Evolutionary conservation across 1,140 invertebrate species (phyloP).

Genomic region (Caerostris darwini): DNA sequence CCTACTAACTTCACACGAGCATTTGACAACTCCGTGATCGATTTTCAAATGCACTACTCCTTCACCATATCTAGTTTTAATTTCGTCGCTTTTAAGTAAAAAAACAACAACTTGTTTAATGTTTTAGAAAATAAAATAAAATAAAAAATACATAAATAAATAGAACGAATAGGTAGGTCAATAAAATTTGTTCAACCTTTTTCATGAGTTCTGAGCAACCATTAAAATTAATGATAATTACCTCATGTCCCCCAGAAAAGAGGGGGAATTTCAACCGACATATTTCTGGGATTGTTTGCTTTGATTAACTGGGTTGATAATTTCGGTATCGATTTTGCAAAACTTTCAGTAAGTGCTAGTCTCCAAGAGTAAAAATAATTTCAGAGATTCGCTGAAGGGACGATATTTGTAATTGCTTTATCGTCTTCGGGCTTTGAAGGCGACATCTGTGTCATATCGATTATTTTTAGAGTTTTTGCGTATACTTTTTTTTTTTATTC

Average conservation of each 20-base stretch:
- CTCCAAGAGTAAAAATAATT: not conserved
- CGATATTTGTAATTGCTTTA: slow-evolving; percentile 12
- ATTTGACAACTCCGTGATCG: slow-evolving; percentile 4
- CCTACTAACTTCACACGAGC: too few species aligned
- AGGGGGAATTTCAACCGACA: not conserved
- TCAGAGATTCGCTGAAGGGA: not conserved
- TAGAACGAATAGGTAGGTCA: not conserved
- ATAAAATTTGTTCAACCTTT: slow-evolving; percentile 17
- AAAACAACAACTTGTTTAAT: not conserved
- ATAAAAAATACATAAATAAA: not conserved
- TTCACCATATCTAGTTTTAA: slow-evolving; percentile 2
- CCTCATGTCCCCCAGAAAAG: not conserved
- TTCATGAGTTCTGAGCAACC: not conserved
- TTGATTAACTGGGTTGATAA: slow-evolving; percentile 29
- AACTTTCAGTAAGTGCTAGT: not conserved
- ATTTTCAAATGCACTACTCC: slow-evolving; percentile 23
- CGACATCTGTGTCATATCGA: slow-evolving; percentile 23
- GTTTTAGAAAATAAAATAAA: not conserved
- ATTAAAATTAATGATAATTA: slow-evolving; percentile 44
- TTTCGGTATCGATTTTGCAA: not conserved
- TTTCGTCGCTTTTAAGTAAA: not conserved
- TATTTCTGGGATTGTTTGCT: not conserved
- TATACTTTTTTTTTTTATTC: not conserved
- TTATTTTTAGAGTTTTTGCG: not conserved
- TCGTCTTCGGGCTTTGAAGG: not conserved